phyloP scores from a whole-genome alignment of 2,888 invertebrate genomes.

The Pseudeuparius sepicola region DNA sequence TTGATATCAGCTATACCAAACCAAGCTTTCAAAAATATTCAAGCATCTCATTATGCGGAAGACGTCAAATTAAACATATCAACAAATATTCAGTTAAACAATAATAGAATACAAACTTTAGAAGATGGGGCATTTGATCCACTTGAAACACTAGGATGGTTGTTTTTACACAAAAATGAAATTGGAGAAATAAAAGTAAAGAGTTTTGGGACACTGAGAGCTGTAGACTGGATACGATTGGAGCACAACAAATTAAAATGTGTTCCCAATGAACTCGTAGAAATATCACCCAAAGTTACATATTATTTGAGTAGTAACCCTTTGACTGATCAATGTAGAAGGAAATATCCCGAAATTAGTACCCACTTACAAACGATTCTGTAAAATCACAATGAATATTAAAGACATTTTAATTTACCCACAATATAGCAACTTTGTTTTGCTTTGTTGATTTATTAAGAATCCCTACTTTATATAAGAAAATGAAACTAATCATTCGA shows the following conservation, averaged over 20 bases:
- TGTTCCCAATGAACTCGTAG: slow-evolving; percentile 29
- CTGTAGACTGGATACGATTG: slow-evolving; percentile 32
- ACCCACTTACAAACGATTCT: too few relatives aligned
- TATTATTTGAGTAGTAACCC: slow-evolving; percentile 33
- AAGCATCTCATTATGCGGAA: slow-evolving; percentile 21
- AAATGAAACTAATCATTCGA: too few relatives aligned
- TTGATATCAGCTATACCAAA: slow-evolving; percentile 24
- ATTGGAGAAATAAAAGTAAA: slow-evolving; percentile 26
- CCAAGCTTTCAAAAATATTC: slow-evolving; percentile 25
- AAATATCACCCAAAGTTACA: slow-evolving; percentile 31
- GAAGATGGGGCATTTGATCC: slow-evolving; percentile 29
- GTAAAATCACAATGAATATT: too few relatives aligned
- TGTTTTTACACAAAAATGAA: slow-evolving; percentile 28
- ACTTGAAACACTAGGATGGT: slow-evolving; percentile 26
- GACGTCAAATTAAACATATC: slow-evolving; percentile 21
- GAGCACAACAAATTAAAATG: slow-evolving; percentile 31
- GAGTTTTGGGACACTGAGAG: slow-evolving; percentile 28
- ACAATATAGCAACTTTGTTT: too few relatives aligned
- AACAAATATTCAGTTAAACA: slow-evolving; percentile 26
- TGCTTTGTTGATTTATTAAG: too few relatives aligned
- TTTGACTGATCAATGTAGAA: slow-evolving; percentile 29
- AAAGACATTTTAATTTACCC: too few relatives aligned
- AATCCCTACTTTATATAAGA: too few relatives aligned
- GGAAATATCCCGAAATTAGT: slow-evolving; percentile 3
- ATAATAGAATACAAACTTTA: slow-evolving; percentile 26